Conservation (phyloP, 2,797 vertebrate species). For the Fistularia tabacaria region DNA sequence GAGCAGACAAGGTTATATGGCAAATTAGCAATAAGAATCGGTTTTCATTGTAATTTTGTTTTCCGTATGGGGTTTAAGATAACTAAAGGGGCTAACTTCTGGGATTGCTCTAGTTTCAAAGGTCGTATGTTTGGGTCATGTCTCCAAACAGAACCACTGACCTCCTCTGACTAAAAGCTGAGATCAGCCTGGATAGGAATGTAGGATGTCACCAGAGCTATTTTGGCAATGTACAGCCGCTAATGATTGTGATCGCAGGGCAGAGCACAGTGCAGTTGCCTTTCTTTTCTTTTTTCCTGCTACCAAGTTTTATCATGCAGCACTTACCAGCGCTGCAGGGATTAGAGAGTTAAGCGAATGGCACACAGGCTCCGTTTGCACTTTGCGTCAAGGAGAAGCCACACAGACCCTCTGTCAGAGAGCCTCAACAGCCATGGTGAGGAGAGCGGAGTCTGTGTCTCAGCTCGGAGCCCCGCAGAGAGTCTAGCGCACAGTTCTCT, state of each 20-base stretch:
- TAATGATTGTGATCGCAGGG: conserved; percentile 80
- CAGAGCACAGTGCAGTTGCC: conserved; percentile 76
- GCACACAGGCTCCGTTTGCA: conserved; percentile 88
- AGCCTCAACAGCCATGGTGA: conserved; percentile 78
- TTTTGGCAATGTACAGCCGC: conserved; percentile 75
- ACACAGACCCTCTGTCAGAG: conserved; percentile 87
- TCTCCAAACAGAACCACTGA: conserved; percentile 71
- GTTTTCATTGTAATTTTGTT: conserved; percentile 62
- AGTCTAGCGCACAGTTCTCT: conserved; percentile 72
- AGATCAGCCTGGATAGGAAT: conserved; percentile 74
- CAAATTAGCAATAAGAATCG: conserved; percentile 21
- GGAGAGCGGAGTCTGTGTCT: conserved; percentile 63
- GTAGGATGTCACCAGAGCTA: conserved; percentile 78
- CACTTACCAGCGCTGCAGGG: conserved; percentile 71
- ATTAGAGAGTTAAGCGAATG: conserved; percentile 87
- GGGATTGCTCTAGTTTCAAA: conserved; percentile 67
- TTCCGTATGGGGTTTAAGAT: conserved; percentile 63
- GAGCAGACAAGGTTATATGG: conserved; percentile 65
- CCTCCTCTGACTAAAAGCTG: conserved; percentile 70
- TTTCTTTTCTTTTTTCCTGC: conserved; percentile 53
- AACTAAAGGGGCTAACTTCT: conserved; percentile 67
- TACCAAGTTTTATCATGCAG: conserved; percentile 73
- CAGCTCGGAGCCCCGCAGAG: conserved; percentile 64
- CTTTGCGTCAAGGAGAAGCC: conserved; percentile 90
- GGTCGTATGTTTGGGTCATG: conserved; percentile 74